A percentile compares a stretch with the other conserved stretches of the same genome.
Evolutionary conservation across 1,140 invertebrate species (phyloP).

Genomic region (Hirudo medicinalis): DNA sequence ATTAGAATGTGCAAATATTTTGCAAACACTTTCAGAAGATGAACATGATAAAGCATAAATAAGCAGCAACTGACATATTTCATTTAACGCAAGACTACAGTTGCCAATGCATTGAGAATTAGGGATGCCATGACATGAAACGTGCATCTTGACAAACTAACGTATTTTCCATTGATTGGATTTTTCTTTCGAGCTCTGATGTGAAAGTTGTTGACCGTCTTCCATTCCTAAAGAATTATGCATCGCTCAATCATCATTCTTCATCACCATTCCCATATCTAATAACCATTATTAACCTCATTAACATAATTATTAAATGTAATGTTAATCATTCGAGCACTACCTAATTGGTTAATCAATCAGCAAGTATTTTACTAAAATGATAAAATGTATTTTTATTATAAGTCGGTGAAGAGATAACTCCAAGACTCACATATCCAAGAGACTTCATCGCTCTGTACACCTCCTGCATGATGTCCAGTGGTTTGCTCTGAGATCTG

Average conservation of each 20-base stretch:
- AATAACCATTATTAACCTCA: no score
- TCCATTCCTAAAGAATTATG: constrained; percentile 12
- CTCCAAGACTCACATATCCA: constrained; percentile 63
- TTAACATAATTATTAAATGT: not conserved
- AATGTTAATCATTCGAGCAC: not conserved
- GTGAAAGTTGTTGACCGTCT: constrained; percentile 13
- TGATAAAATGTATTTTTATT: not conserved
- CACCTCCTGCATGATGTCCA: constrained; percentile 99
- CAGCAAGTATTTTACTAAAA: not conserved
- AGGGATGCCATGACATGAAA: no score
- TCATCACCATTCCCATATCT: no score
- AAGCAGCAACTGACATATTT: no score
- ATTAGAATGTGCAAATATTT: no score
- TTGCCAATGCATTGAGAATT: not conserved
- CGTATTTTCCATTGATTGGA: constrained; percentile 16
- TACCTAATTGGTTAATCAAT: not conserved
- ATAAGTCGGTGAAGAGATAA: not conserved
- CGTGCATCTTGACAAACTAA: not conserved
- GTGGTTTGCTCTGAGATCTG: constrained; percentile 91
- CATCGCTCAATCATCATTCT: no score
- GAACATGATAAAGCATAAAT: no score
- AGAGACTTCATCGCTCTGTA: constrained; percentile 96
- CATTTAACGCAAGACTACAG: not conserved
- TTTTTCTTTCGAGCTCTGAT: constrained; percentile 12
- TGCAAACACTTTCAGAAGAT: no score